These are phyloP conservation scores for Cyprinella venusta DNA, from an alignment of 2,797 vertebrate genomes.

Conservation along the genomic window DNA sequence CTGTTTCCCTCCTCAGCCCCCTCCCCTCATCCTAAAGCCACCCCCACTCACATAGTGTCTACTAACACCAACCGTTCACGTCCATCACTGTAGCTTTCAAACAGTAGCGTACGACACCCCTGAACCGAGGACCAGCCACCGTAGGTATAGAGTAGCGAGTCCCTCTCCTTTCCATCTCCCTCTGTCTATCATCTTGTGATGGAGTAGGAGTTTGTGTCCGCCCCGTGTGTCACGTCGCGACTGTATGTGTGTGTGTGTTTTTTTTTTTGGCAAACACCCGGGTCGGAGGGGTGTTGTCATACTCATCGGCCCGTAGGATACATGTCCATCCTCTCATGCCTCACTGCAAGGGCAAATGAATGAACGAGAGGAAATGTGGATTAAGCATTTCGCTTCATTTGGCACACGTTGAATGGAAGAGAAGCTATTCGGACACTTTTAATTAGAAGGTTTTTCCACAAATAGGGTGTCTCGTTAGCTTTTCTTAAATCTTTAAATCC, in stretches of 20 bases:
- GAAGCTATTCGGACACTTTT: neutral
- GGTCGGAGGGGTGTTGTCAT: slow-evolving; percentile 42
- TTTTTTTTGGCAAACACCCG: slow-evolving; percentile 18
- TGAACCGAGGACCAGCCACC: slow-evolving; percentile 31
- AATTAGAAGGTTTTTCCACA: slow-evolving; percentile 10
- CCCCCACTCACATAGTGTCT: slow-evolving; percentile 47
- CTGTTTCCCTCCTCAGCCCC: slow-evolving; percentile 47
- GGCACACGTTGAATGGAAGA: neutral
- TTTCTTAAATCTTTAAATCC: neutral
- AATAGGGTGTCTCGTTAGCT: neutral
- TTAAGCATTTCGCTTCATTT: neutral
- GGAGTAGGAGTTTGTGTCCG: slow-evolving; percentile 56
- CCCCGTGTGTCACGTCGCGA: slow-evolving; percentile 31
- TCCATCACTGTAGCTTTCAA: slow-evolving; percentile 29
- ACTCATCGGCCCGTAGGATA: slow-evolving; percentile 41
- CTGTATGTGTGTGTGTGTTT: slow-evolving; percentile 27
- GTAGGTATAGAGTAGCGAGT: slow-evolving; percentile 45
- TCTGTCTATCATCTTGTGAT: slow-evolving; percentile 59
- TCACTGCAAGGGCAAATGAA: slow-evolving; percentile 62
- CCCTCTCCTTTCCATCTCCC: slow-evolving; percentile 33
- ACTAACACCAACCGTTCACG: slow-evolving; percentile 34
- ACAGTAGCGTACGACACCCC: slow-evolving; percentile 1
- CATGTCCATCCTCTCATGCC: slow-evolving; percentile 43
- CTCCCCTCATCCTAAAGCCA: slow-evolving; percentile 44
- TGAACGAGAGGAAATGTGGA: neutral